Evolutionary conservation across 2,888 invertebrate species (phyloP), one percentile per base, ranked within the genome.

Genomic region (Drosophila stalkeri): DNA sequence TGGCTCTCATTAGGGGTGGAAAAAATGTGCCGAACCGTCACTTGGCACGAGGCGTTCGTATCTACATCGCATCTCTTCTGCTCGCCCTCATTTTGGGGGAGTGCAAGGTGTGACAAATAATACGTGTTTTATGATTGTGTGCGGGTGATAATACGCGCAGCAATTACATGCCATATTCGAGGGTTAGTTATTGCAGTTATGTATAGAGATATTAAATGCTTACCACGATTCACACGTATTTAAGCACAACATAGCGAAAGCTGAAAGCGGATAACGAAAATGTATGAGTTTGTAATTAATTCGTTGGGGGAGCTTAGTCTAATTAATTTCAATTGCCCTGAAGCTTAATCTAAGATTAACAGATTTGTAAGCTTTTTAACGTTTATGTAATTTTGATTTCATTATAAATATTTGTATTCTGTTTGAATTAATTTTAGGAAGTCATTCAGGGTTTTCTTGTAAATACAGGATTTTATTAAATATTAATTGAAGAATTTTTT

Each of bases 1-100:
- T 75, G 70, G 55, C 41, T 77, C 88, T 87, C 88, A 86, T 89
- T 89, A 84, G 74, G 85, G 85, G 85, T 89, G 81, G 89, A 85
- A 86, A 81, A 81, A 54, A 56, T 23, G 44, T 43, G 64, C 41
- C 60, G 71, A 67, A 49, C 60, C 66, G 64, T 41, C 27, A n/a
- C 55, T 43, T 55, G 64, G 46, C 72, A 64, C 54, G 46, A 64
- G 64, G 64, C 71, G 64, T 64, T 79, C 69, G 72, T 75, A 74
- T 67, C 74, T 64, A 73, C 55, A 75, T 35, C 52, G 33, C 71
- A 71, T 51, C 63, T 63, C 56, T 23, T 54, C 72, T 74, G 44
- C 14, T 6, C 39, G 37, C 39, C 54, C 54, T 51, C 51, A 18
- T 39, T 46, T n/a, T 52, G 75, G 71, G 72, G 67, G 65, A 68